A percentile compares a stretch with the other conserved stretches of the same genome.
These are phyloP conservation scores for Hybognathus amarus DNA, from an alignment of 2,797 vertebrate genomes.

Conservation along the genomic window DNA sequence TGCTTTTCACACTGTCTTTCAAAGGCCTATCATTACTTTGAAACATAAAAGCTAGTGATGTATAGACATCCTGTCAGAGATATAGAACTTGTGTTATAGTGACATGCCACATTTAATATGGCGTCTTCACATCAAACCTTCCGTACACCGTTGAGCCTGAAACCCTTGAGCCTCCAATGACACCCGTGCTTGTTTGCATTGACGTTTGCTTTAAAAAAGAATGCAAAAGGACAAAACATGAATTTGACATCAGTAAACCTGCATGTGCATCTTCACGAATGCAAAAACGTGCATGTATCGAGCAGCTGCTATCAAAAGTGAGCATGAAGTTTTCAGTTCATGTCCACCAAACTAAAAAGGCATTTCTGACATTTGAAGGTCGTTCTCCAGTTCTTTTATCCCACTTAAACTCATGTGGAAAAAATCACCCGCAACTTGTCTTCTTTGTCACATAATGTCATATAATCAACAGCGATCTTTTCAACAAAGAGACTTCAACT, in stretches of 20 bases:
- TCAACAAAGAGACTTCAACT: constrained; percentile 77
- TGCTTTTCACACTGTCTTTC: constrained; percentile 37
- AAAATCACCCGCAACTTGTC: constrained; percentile 73
- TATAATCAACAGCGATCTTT: constrained; percentile 82
- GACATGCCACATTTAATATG: constrained; percentile 56
- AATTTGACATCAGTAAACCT: not conserved
- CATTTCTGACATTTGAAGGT: constrained; percentile 66
- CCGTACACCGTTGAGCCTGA: constrained; percentile 4
- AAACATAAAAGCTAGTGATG: constrained; percentile 54
- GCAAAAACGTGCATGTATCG: constrained; percentile 8
- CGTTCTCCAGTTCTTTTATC: constrained; percentile 51
- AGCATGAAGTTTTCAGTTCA: constrained; percentile 45
- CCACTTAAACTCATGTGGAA: constrained; percentile 56
- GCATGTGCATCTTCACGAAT: not conserved
- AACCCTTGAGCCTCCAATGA: constrained; percentile 8
- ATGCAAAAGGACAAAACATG: not conserved
- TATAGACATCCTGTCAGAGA: constrained; percentile 56
- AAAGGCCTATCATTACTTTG: constrained; percentile 45
- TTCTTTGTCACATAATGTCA: constrained; percentile 71
- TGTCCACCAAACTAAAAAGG: constrained; percentile 52
- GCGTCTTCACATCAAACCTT: constrained; percentile 53
- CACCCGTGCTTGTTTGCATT: constrained; percentile 8
- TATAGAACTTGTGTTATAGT: constrained; percentile 53
- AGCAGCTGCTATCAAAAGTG: constrained; percentile 38
- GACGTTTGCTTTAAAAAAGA: not conserved